Evolutionary conservation across 2,888 invertebrate species (phyloP).

Genomic region (Sphecodes monilicornis): DNA sequence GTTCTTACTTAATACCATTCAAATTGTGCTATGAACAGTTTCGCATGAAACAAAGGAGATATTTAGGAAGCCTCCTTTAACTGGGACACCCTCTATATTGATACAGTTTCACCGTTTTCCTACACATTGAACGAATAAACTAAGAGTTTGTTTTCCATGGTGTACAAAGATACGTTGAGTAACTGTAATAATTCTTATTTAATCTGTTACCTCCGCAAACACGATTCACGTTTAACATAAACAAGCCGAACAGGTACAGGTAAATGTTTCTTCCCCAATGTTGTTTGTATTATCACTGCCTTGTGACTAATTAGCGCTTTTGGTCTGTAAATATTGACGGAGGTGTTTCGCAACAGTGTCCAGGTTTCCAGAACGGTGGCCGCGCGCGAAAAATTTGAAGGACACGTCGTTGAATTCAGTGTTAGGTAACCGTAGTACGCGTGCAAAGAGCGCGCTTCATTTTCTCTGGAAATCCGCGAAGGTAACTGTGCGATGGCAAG

Average conservation of each 20-base stretch:
- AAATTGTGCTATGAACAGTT: no score
- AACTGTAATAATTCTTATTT: not conserved
- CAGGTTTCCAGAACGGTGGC: not conserved
- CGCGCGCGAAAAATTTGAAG: not conserved
- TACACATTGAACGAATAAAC: not conserved
- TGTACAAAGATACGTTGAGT: not conserved
- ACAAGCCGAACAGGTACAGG: not conserved
- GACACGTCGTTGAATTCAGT: not conserved
- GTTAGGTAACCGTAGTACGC: constrained; percentile 1
- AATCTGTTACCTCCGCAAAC: not conserved
- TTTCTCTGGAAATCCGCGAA: not conserved
- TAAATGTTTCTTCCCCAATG: not conserved
- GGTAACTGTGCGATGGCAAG: not conserved
- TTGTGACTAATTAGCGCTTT: constrained; percentile 6
- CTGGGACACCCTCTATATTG: no score
- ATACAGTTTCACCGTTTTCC: not conserved
- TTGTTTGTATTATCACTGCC: not conserved
- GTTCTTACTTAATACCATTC: no score
- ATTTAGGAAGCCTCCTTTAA: no score
- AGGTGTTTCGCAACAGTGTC: constrained; percentile 1
- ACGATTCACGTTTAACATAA: not conserved
- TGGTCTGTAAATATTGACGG: not conserved
- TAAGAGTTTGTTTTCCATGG: not conserved
- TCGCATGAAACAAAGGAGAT: no score
- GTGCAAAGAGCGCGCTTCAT: not conserved